These are phyloP conservation scores for Centropus unirufus DNA, from an alignment of 2,113 vertebrate genomes.

Conservation along the genomic window DNA sequence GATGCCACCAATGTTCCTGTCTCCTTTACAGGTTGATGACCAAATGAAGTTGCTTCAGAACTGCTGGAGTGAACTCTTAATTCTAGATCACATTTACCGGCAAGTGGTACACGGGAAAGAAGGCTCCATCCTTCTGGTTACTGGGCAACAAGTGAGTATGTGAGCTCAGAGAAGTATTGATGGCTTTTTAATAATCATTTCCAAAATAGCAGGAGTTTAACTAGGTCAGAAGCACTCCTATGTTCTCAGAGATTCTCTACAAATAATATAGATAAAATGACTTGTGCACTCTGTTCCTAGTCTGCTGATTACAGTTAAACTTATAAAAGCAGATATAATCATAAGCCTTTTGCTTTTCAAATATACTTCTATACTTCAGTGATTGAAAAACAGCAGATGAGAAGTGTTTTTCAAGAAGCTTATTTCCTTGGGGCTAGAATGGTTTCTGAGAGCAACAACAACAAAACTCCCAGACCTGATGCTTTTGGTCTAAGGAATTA, in stretches of 20 bases:
- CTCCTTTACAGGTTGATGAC: slow-evolving; percentile 90
- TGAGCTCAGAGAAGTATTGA: neutral
- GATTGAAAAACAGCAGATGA: slow-evolving; percentile 36
- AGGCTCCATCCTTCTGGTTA: slow-evolving; percentile 94
- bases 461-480: neutral
- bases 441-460: neutral
- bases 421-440: neutral
- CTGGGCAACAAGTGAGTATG: slow-evolving; percentile 93
- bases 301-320: slow-evolving; percentile 16
- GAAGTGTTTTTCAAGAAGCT: neutral
- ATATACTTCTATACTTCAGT: neutral
- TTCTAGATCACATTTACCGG: slow-evolving; percentile 96
- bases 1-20: neutral
- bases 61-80: slow-evolving; percentile 98
- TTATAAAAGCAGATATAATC: slow-evolving; percentile 43
- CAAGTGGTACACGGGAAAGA: slow-evolving; percentile 97
- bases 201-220: slow-evolving; percentile 35
- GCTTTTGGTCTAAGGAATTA: neutral
- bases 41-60: slow-evolving; percentile 99
- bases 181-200: slow-evolving; percentile 45
- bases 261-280: slow-evolving; percentile 36
- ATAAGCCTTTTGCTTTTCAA: neutral
- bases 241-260: slow-evolving; percentile 22
- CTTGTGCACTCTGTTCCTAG: slow-evolving; percentile 13
- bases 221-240: slow-evolving; percentile 54